Evolutionary conservation across 2,888 invertebrate species (phyloP).

Genomic region (Caenorhabditis sp.): DNA sequence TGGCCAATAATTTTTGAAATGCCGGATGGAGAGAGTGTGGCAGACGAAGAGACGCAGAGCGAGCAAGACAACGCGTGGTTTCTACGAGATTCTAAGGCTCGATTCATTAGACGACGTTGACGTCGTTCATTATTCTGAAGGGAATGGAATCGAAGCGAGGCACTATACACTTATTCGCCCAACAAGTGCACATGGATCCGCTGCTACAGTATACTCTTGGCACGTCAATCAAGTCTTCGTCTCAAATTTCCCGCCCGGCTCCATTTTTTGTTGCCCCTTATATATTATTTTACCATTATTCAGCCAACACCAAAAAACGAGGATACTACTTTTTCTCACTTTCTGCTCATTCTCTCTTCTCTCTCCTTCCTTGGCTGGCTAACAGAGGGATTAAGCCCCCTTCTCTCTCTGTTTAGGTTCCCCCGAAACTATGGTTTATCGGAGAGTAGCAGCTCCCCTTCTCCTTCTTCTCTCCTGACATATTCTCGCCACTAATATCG

Average conservation of each 20-base stretch:
- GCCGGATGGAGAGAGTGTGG: constrained; percentile 16
- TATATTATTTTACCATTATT: constrained; percentile 13
- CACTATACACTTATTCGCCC: constrained; percentile 28
- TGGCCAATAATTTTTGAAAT: constrained; percentile 58
- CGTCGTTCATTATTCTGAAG: constrained; percentile 25
- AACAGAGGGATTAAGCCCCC: neutral
- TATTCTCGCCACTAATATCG: constrained; percentile 39
- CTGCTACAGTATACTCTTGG: neutral
- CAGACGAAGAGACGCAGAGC: constrained; percentile 41
- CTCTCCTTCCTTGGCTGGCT: constrained; percentile 1
- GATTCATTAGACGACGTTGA: constrained; percentile 55
- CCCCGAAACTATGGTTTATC: constrained; percentile 20
- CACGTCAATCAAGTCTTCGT: neutral
- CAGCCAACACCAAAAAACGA: constrained; percentile 18
- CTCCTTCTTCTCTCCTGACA: no score
- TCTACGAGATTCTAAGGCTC: constrained; percentile 14
- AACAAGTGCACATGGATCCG: neutral
- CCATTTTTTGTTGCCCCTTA: neutral
- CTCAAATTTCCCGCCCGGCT: constrained; percentile 11
- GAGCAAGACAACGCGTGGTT: neutral
- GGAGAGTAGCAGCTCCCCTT: neutral
- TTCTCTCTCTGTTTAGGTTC: constrained; percentile 40
- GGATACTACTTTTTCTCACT: neutral
- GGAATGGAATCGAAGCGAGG: no score
- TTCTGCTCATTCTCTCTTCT: neutral